phyloP scores from a whole-genome alignment of 2,888 invertebrate species.

The Clunio marinus region DNA sequence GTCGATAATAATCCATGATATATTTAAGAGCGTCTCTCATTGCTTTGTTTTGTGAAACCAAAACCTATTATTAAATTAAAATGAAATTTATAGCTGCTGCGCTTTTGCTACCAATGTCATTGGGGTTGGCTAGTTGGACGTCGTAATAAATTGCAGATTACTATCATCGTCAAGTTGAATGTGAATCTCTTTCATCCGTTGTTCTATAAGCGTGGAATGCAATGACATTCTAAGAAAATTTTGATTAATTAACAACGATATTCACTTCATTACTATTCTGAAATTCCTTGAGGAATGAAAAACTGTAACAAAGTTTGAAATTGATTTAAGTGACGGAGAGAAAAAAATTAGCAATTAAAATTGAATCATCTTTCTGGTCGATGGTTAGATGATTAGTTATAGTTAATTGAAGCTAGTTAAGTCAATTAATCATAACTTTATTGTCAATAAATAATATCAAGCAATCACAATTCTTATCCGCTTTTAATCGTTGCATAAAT shows the following conservation, averaged over 20 bases:
- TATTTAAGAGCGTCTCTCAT: background rate
- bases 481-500: no score
- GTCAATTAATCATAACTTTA: no score
- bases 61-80: conserved; percentile 23
- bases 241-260: background rate
- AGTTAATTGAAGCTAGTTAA: no score
- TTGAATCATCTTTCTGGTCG: background rate
- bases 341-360: background rate
- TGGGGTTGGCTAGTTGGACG: background rate
- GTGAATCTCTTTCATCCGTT: background rate
- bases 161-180: background rate
- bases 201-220: background rate
- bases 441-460: no score
- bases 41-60: conserved; percentile 20
- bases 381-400: no score
- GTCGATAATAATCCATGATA: conserved; percentile 6
- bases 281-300: background rate
- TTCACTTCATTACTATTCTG: conserved; percentile 2
- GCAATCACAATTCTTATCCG: no score
- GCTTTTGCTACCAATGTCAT: conserved; percentile 2
- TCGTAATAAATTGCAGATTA: conserved; percentile 11
- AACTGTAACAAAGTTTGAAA: background rate
- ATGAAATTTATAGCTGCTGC: background rate
- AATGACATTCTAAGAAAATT: conserved; percentile 7
- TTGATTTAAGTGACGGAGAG: background rate